Evolutionary conservation across 2,888 invertebrate species (phyloP), one percentile per base, ranked within the genome.

Genomic region (Eueremaeus valkanovi): DNA sequence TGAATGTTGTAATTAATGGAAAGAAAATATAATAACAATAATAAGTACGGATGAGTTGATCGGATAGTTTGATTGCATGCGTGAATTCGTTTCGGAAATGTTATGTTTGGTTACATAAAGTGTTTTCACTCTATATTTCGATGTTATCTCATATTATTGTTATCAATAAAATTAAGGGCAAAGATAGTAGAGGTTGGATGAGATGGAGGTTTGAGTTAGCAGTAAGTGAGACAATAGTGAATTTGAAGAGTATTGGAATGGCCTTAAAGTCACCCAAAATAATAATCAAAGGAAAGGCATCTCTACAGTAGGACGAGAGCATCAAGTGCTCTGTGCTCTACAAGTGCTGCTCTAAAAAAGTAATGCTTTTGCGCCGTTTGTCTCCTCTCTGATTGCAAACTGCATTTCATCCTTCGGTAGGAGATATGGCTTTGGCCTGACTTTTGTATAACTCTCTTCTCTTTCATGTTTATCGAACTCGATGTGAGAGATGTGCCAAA

Each of bases 201-300:
- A 8, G 33, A 9, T 31, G 21, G 36, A 68, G 16, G 13, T 45
- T 16, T 45, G 18, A 18, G 18, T 45, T 45, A 45, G 11, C 9
- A 45, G 16, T 45, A 45, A 45, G 18, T 45, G 9, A 21, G 16
- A 51, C 21, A 21, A 21, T 51, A 51, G 51, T 51, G 21, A 27
- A 72, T 72, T 72, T 72, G 40, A 40, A 49, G 72, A 27, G 72
- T 72, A 40, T 51, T 49, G 29, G 31, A 21, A 72, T 45, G 16
- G 51, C 21, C 51, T 72, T 24, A 31, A 42, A 45, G 70, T 70
- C 40, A 70, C 42, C 11, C 6, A 40, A 70, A 45, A 70, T 42
- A 27, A 55, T 55, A 55, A 55, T 55, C 11, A 21, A 21, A 21
- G n/a, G n/a, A n/a, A n/a, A n/a, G n/a, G n/a, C n/a, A n/a, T n/a